Evolutionary conservation across 2,797 vertebrate species (phyloP), one percentile per base, ranked within the genome.

Genomic region (Sebastes minor): DNA sequence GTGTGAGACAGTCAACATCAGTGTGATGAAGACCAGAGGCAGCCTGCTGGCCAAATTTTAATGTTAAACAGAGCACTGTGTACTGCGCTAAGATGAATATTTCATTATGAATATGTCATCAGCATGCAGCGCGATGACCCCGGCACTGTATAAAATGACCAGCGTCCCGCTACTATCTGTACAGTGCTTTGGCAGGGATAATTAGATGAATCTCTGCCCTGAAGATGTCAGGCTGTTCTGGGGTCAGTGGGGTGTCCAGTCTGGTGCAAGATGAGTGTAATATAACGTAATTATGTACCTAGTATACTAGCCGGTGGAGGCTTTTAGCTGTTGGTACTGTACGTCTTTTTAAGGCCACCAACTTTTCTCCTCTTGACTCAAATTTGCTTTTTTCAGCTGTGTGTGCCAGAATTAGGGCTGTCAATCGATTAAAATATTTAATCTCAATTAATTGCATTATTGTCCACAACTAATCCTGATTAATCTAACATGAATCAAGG

Each of bases 31-130:
- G 87, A 88, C 84, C 49, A 55, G 81, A 89, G 82, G 81, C 86
- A 79, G 81, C 86, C 87, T 79, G 80, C 88, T 91, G 92, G 88
- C 82, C 35, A 90, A 86, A 72, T 90, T 92, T 91, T 84, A 82
- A 89, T 91, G 88, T 91, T 91, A 91, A 90, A 86, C 87, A 94
- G 87, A 88, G 78, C 67, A 25, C 82, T 73, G 82, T 79, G 85
- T 78, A 72, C 80, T 73, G 80, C 75, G 75, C 73, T 67, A 56
- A 62, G 85, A 92, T 88, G 85, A 94, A 94, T 93, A 91, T 94
- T 92, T 91, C 77, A 91, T 91, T 72, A 84, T 76, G 83, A 82
- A 88, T n/a, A n/a, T 89, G 91, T 90, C 88, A 81, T 18, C 42
- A 71, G 82, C 89, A 89, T 84, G 85, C 84, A 60, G 88, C 8